These are phyloP conservation scores for Hippocampus mohnikei DNA, from an alignment of 2,113 vertebrate species.

Conservation along the genomic window DNA sequence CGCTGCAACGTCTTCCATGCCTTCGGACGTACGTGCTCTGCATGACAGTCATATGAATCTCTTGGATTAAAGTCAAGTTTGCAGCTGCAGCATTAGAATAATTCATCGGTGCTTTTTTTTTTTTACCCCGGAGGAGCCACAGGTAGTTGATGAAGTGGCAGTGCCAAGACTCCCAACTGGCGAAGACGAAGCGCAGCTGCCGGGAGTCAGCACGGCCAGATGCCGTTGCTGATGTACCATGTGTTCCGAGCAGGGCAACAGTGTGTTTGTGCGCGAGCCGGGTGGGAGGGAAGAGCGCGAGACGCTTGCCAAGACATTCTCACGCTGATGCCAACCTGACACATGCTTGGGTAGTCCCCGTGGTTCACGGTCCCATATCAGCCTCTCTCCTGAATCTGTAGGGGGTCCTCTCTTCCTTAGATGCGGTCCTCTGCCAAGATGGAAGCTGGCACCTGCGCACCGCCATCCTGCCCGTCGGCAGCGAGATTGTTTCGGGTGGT, in stretches of 20 bases:
- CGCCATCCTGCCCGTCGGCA: constrained; percentile 55
- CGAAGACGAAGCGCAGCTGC: constrained; percentile 81
- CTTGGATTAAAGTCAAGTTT: constrained; percentile 80
- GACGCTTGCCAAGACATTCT: constrained; percentile 76
- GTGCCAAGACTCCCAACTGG: constrained; percentile 83
- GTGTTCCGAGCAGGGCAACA: constrained; percentile 79
- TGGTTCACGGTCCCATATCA: constrained; percentile 68
- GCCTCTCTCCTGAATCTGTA: constrained; percentile 58
- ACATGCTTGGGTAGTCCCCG: constrained; percentile 77
- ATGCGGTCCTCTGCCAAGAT: constrained; percentile 54
- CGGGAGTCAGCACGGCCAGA: constrained; percentile 79
- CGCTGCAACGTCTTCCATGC: constrained; percentile 25
- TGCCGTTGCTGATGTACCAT: constrained; percentile 80
- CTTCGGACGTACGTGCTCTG: constrained; percentile 46
- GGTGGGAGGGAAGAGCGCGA: constrained; percentile 63
- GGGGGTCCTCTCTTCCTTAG: constrained; percentile 61
- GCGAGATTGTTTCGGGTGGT: constrained; percentile 49
- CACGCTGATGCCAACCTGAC: constrained; percentile 80
- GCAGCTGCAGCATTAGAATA: constrained; percentile 77
- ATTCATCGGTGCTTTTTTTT: constrained; percentile 68
- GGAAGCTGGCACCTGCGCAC: constrained; percentile 70
- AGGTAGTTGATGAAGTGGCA: constrained; percentile 85
- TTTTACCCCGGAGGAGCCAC: constrained; percentile 76
- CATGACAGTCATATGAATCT: constrained; percentile 61
- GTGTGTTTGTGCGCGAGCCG: constrained; percentile 68